Evolutionary conservation across 2,888 invertebrate genomes (phyloP), one percentile per base, ranked within the genome.

Genomic region (Cheilosia scutellata): DNA sequence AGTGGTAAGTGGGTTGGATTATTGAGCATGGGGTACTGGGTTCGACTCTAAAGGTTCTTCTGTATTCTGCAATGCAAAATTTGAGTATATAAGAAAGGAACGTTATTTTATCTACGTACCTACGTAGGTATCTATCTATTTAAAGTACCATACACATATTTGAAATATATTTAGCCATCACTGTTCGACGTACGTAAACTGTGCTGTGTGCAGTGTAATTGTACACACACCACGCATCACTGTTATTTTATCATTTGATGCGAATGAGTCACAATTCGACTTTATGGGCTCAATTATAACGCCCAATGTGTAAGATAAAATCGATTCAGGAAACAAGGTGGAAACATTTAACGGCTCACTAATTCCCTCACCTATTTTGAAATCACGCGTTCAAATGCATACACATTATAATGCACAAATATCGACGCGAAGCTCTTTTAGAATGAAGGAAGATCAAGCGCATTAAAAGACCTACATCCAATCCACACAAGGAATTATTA

Each of bases 261-360:
- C 13, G 51, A 68, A 49, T 83, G 83, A 83, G 29, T 79, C 83
- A 83, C 57, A 29, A 7, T 53, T 13, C 42, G 60, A 78, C 49
- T 78, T 82, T 78, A 78, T 83, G 77, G 60, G 51, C 42, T 29
- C 79, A 83, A 74, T 83, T 83, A 83, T 62, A 74, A 79, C 83
- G 83, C 83, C 83, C 74, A 68, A 63, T 53, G 55, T 60, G 27
- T 13, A 66, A 47, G 51, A 2, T 47, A 60, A 47, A 72, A 31
- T 44, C 63, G 44, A 79, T 79, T 63, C 44, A 79, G 74, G 68
- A 63, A 83, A 83, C 63, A 68, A 79, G 68, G 58, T 68, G 74
- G 49, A 79, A 74, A 51, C 68, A 68, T 53, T 76, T 68, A 76
- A 76, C 51, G 55, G 42, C 51, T 68, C 62, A 78, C 57, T 58